Base-by-base conservation (phyloP, 2,797 vertebrate species). In the Gambelia wislizenii region DNA sequence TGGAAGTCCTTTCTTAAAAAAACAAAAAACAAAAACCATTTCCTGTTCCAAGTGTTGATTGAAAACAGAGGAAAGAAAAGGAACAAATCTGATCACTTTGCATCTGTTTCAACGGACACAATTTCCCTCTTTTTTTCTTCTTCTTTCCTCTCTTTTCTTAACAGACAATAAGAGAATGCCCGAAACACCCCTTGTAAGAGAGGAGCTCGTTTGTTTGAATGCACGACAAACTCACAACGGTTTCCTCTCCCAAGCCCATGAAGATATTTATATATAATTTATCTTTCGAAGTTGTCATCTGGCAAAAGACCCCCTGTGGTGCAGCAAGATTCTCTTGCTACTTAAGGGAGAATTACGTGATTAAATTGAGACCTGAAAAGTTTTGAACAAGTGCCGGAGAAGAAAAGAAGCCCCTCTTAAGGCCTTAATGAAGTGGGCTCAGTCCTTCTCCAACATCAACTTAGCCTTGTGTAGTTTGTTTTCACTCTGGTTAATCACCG, bases 401-500 rank as follows among this genome's bases (percentile, higher is more conserved):
- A 98, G 98, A 98, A 98, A 98, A 98, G 97, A 97, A 97, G 49
- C 97, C 98, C 97, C 97, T 98, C 98, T 98, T 98, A 98, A 99
- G 98, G 97, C 96, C 97, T 97, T 99, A 99, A 99, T 99, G 98
- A 99, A 99, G 98, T 98, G 98, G 98, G 98, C 97, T 97, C 98
- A 97, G 98, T 98, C 98, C 98, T 98, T 97, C 98, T 98, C 98
- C 98, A 98, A 98, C 98, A 98, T 98, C 98, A 98, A 98, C 98
- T 97, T 96, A 97, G 98, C 97, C 98, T 98, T 98, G 98, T 98
- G 97, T 98, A 98, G 98, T 98, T 98, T 99, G 98, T 98, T 98
- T 98, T 98, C 98, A 98, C 96, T 98, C 96, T 97, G 97, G 98
- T 98, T 99, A 98, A 99, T 99, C 98, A 98, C 98, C 98, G 98